Base-by-base conservation (phyloP, 2,797 vertebrate genomes). In the Sciaenops ocellatus region DNA sequence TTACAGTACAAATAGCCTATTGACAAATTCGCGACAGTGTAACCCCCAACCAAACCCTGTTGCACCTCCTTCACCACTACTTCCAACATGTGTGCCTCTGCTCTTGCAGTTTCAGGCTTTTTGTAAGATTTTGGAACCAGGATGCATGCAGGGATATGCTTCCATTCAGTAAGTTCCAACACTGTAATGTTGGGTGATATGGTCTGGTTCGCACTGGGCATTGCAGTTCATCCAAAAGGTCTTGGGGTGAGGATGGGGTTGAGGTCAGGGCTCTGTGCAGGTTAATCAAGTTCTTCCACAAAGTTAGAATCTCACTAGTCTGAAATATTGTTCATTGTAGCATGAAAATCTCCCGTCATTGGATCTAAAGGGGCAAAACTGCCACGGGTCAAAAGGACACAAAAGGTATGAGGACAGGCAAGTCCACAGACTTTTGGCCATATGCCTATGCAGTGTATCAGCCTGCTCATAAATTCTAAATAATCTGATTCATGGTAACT, bases 131-230 rank as follows among this genome's bases (percentile, higher is more conserved):
- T 70, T 61, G 44, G 48, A 72, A 12, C 1, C 15, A 18, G 30
- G 5, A 30, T 10, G 48, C 65, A 30, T 79, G 46, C 67, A 76
- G 61, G 76, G 69, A 83, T 77, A 66, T 73, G 48, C 42, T 79
- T 28, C 59, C 48, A 57, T 68, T 81, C 74, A 67, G 38, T 76
- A 17, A 47, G 62, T 34, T 76, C 41, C 69, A 63, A 6, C 47
- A 18, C 51, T 56, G 78, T 30, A 30, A 78, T 72, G 78, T 34
- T 73, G 20, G 18, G 10, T 10, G 63, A 80, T 82, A 46, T 73
- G 13, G 46, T 15, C 66, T 42, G 73, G 20, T 59, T 61, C 11
- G 26, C 38, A 56, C 7, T 6, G 5, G 12, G 5, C 18, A 12
- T 73, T 80, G 24, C 55, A 63, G 34, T 60, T 69, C 22, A 60